Base-by-base conservation (phyloP, 2,113 vertebrate species). In the Litocranius walleri region DNA sequence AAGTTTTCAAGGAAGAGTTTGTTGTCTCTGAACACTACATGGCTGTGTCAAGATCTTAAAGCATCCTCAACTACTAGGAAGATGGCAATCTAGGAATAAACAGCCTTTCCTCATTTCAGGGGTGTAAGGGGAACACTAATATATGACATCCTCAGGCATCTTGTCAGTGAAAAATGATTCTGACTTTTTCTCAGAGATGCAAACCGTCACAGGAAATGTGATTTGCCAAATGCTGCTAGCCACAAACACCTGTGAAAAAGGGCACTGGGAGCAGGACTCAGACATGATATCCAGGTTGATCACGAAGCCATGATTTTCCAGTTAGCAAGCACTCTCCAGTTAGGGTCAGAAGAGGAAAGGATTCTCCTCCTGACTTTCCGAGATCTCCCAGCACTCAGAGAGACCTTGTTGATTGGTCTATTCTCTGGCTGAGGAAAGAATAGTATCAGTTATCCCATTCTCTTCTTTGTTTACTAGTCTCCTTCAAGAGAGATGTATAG, bases 11-110 rank as follows among this genome's bases (percentile, higher is more conserved):
- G 64, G 62, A 83, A 71, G 77, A 96, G 88, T 98, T 97, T 93
- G 94, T 98, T 96, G 96, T 97, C 88, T 98, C 40, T 88, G 91
- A 95, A 98, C 94, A 94, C 50, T 93, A 7, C 5, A 61, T 23
- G 21, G 52, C 71, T 27, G 50, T 90, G 62, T 97, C 97, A 97
- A 77, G 90, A 91, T 87, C 93, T 97, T 95, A 97, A 97, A 33
- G 97, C 23, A 52, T 0, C 0, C 94, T 95, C 87, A 85, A 43
- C 62, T 29, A 33, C 78, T 74, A 6, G 56, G n/a, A 74, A 95
- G 95, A 84, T 29, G 56, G 92, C 86, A 98, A 94, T 21, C 19
- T 25, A 87, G 96, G 94, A 96, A 95, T 59, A 15, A 45, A 48
- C 6, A 50, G 30, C 3, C 3, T 36, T 91, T 67, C 25, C 6